phyloP scores from a whole-genome alignment of 2,113 vertebrate genomes.

The Eclectus roratus region DNA sequence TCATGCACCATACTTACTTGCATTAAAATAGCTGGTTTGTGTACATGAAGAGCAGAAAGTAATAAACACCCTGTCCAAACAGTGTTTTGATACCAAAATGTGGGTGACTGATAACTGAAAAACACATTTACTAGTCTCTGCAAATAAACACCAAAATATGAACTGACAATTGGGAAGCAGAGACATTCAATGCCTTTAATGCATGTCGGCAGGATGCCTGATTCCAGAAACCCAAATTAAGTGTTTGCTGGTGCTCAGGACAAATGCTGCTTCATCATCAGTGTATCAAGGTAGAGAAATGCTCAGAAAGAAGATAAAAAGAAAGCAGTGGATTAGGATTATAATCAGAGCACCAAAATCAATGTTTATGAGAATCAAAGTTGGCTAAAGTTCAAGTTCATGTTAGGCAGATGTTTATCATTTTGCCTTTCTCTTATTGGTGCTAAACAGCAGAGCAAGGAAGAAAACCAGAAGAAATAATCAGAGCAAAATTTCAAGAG shows the following conservation, averaged over 20 bases:
- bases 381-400: constrained; percentile 20
- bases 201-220: not conserved
- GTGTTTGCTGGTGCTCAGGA: constrained; percentile 11
- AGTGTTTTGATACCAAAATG: constrained; percentile 2
- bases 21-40: not conserved
- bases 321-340: not conserved
- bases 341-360: constrained; percentile 50
- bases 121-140: not conserved
- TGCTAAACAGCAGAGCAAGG: not conserved
- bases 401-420: constrained; percentile 46
- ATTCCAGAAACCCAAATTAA: constrained; percentile 24
- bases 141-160: constrained; percentile 47
- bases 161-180: constrained; percentile 36
- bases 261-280: constrained; percentile 9
- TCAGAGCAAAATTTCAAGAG: not conserved
- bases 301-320: constrained; percentile 49
- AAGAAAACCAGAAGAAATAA: not conserved
- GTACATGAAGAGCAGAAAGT: constrained; percentile 5
- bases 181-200: not conserved
- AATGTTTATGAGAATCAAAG: not conserved
- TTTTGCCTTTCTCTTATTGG: constrained; percentile 1
- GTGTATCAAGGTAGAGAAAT: constrained; percentile 33
- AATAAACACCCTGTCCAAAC: constrained; percentile 5
- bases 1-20: not conserved
- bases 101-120: not conserved